These are phyloP conservation scores for Conus betulinus DNA, from an alignment of 1,140 invertebrate genomes.

Conservation along the genomic window DNA sequence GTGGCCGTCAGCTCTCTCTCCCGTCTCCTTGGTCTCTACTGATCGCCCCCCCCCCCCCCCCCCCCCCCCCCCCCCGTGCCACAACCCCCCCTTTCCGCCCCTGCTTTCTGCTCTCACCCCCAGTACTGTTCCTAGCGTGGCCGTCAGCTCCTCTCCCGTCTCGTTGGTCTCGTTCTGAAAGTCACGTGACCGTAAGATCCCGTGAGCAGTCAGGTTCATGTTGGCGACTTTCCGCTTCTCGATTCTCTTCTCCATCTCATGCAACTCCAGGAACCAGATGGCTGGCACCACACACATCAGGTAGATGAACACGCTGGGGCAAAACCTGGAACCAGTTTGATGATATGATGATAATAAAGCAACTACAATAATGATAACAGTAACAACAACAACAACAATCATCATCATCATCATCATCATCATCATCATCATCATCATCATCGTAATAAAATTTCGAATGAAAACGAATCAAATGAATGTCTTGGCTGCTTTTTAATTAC, in stretches of 20 bases:
- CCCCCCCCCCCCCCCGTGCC: no score
- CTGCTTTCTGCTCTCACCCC: constrained; percentile 55
- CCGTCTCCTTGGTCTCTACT: constrained; percentile 9
- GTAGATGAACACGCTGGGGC: constrained; percentile 74
- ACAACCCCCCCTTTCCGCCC: background rate
- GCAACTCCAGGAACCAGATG: constrained; percentile 75
- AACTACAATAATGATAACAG: no score
- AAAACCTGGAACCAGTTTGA: constrained; percentile 64
- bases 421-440: no score
- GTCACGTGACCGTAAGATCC: background rate
- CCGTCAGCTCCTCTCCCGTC: constrained; percentile 57
- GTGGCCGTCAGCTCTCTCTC: constrained; percentile 60
- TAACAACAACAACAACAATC: no score
- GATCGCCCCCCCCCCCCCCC: no score
- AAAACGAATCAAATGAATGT: no score
- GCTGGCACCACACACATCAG: constrained; percentile 71
- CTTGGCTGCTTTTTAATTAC: no score
- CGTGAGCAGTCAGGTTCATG: constrained; percentile 19
- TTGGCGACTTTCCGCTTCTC: background rate
- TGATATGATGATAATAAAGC: no score
- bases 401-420: no score
- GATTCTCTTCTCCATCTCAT: constrained; percentile 69
- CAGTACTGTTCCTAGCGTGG: constrained; percentile 60
- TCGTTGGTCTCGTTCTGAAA: constrained; percentile 12
- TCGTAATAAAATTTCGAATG: no score